Base-by-base conservation (phyloP, 2,888 invertebrate genomes). In the Entomobrya multifasciata region DNA sequence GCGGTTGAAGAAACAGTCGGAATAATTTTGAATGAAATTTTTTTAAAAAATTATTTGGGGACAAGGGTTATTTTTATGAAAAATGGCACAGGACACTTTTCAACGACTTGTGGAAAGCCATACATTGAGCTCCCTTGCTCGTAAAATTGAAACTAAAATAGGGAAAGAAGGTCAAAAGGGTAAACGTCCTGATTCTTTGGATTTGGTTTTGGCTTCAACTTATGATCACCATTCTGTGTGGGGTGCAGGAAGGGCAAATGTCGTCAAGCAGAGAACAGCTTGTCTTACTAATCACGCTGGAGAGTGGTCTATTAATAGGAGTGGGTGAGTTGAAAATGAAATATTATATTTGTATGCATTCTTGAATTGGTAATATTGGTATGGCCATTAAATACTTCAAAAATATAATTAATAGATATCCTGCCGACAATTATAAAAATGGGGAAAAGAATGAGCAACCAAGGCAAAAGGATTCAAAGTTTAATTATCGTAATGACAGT, bases 221-320 rank as follows among this genome's bases (percentile, higher is more conserved):
- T 89, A 89, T 30, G 79, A 89, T 44, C 89, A 89, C 62, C 89
- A 89, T 70, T 60, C 76, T 5, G 85, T 86, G 15, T 89, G 89
- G 89, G 81, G 88, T 22, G 89, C 88, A 36, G 30, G 70, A 10
- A 60, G 76, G 27, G 65, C 67, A 1, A n/a, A 52, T 44, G 83
- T 86, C 11, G 79, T 87, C 17, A 79, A 80, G 47, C 87, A 87
- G 11, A 17, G 25, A 6, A 10, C 30, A 15, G 36, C 52, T 20
- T 79, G 87, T 36, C 17, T 81, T 11, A 30, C 22, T 0, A 57
- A 82, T 41, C 82, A 87, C 27, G 78, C 70, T 0, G 60, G 57
- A 22, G 87, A 81, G 25, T 82, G n/a, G n/a, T n/a, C n/a, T n/a
- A n/a, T n/a, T n/a, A n/a, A 36, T 17, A 60, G 20, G 17, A 86